Conservation (phyloP, 2,113 vertebrate species). For the Anoplopoma fimbria region DNA sequence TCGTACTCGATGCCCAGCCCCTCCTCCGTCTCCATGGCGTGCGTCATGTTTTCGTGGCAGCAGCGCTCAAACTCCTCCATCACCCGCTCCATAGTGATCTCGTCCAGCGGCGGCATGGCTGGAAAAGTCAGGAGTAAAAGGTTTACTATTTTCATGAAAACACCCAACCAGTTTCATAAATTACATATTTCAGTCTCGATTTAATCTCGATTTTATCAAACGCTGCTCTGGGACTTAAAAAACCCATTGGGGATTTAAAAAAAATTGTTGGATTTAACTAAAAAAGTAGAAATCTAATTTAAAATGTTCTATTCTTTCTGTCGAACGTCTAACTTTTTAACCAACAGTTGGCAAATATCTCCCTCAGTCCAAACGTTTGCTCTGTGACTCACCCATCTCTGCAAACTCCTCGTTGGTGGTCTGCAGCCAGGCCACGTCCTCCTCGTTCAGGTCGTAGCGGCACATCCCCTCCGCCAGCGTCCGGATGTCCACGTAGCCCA, state of each 20-base stretch:
- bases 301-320: too few relatives aligned
- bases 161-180: background rate
- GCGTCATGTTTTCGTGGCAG: conserved; percentile 95
- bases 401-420: conserved; percentile 90
- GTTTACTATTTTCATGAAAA: too few relatives aligned
- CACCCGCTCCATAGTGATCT: conserved; percentile 92
- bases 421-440: conserved; percentile 92
- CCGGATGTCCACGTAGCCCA: conserved; percentile 92
- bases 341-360: too few relatives aligned
- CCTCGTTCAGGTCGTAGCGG: conserved; percentile 94
- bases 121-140: background rate
- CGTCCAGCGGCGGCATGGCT: conserved; percentile 88
- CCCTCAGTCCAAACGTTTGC: too few relatives aligned
- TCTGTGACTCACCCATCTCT: conserved; percentile 90
- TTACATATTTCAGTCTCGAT: too few relatives aligned
- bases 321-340: background rate
- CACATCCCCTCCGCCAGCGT: conserved; percentile 91
- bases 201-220: too few relatives aligned
- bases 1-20: conserved; percentile 98
- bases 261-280: too few relatives aligned
- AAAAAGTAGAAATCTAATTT: too few relatives aligned
- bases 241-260: too few relatives aligned
- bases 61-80: conserved; percentile 94
- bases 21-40: conserved; percentile 94
- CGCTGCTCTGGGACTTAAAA: background rate